These are phyloP conservation scores for Hyperoplus immaculatus DNA, from an alignment of 2,797 vertebrate species.

Conservation along the genomic window DNA sequence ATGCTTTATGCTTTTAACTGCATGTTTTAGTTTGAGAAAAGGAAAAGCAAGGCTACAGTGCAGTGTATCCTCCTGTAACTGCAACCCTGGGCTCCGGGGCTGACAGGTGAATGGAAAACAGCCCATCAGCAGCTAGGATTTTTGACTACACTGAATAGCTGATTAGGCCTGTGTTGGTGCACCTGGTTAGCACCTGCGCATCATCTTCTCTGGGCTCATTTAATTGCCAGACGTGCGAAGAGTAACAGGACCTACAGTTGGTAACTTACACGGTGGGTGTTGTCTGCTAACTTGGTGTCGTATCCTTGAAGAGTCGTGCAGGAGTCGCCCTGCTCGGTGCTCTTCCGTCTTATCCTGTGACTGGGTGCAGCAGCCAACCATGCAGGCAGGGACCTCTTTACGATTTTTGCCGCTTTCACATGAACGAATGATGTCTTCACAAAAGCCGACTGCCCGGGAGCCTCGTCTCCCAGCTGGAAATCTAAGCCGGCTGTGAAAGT, in stretches of 20 bases:
- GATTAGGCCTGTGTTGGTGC: conserved; percentile 51
- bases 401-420: conserved; percentile 53
- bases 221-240: conserved; percentile 39
- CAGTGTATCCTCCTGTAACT: not conserved
- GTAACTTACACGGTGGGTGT: conserved; percentile 91
- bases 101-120: conserved; percentile 14
- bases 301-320: conserved; percentile 82
- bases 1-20: not conserved
- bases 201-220: conserved; percentile 24
- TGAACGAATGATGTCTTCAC: conserved; percentile 41
- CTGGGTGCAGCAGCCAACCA: conserved; percentile 47
- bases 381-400: conserved; percentile 62
- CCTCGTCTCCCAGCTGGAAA: conserved; percentile 50
- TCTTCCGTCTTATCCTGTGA: conserved; percentile 70
- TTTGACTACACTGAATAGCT: conserved; percentile 21
- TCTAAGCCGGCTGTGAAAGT: conserved; percentile 68
- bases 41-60: not conserved
- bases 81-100: not conserved
- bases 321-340: conserved; percentile 67
- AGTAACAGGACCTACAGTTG: conserved; percentile 59
- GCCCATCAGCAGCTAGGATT: conserved; percentile 18
- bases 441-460: conserved; percentile 56
- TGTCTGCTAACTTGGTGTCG: conserved; percentile 84
- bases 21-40: not conserved
- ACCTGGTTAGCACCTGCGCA: conserved; percentile 74